A percentile compares a stretch with the other conserved stretches of the same genome.
phyloP scores from a whole-genome alignment of 2,888 invertebrate species.

The Timema cristinae region DNA sequence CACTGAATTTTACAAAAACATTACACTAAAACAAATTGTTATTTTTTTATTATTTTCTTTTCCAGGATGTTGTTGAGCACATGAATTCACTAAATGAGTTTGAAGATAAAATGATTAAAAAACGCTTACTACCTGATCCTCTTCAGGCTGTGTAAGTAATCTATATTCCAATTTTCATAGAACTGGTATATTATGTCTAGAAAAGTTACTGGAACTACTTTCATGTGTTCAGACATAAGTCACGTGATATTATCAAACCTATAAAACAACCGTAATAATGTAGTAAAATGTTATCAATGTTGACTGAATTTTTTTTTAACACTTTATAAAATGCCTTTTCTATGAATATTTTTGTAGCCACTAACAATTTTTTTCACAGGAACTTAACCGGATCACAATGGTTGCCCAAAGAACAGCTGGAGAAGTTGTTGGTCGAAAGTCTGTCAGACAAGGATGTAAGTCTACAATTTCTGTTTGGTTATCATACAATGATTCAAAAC shows the following conservation, averaged over 20 bases:
- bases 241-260: too few relatives aligned
- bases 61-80: slow-evolving; percentile 63
- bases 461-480: not conserved
- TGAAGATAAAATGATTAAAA: slow-evolving; percentile 66
- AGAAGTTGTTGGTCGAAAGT: slow-evolving; percentile 60
- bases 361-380: slow-evolving; percentile 42
- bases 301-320: too few relatives aligned
- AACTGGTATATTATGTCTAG: too few relatives aligned
- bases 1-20: slow-evolving; percentile 10
- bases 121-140: slow-evolving; percentile 58
- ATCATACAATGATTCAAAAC: too few relatives aligned
- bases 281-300: too few relatives aligned
- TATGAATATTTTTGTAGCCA: too few relatives aligned
- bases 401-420: slow-evolving; percentile 63
- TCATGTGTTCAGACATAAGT: too few relatives aligned
- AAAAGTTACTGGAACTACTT: too few relatives aligned
- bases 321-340: too few relatives aligned
- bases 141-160: slow-evolving; percentile 40
- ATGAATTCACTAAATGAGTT: slow-evolving; percentile 62
- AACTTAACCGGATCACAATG: slow-evolving; percentile 56
- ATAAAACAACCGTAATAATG: too few relatives aligned
- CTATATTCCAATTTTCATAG: too few relatives aligned
- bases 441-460: slow-evolving; percentile 53
- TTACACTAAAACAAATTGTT: not conserved
- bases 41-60: slow-evolving; percentile 8